These are phyloP conservation scores for Folsomia manolachei DNA, from an alignment of 2,888 invertebrate species.

Conservation along the genomic window DNA sequence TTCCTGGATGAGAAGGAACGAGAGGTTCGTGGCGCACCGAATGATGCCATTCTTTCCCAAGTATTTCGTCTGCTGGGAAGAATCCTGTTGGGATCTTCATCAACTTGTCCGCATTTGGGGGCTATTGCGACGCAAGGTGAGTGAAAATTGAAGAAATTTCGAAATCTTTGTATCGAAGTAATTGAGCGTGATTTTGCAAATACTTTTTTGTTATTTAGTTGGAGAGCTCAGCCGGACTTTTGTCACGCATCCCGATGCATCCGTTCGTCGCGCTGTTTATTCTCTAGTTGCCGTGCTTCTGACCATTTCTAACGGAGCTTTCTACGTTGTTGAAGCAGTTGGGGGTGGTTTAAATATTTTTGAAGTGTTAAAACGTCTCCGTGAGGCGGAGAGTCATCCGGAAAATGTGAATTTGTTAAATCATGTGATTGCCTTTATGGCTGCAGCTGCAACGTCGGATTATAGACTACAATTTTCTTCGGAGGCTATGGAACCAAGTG, in stretches of 20 bases:
- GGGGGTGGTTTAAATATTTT: slow-evolving; percentile 27
- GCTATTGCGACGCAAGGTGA: slow-evolving; percentile 43
- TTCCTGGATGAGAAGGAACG: slow-evolving; percentile 25
- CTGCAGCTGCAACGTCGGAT: not conserved
- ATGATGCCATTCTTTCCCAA: slow-evolving; percentile 37
- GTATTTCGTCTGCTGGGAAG: slow-evolving; percentile 39
- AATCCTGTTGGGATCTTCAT: slow-evolving; percentile 38
- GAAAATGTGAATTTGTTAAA: slow-evolving; percentile 28
- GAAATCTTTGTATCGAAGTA: not conserved
- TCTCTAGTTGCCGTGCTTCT: slow-evolving; percentile 36
- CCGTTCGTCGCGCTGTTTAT: slow-evolving; percentile 40
- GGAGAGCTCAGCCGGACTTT: slow-evolving; percentile 39
- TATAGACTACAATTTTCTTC: not conserved
- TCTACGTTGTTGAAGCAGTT: slow-evolving; percentile 42
- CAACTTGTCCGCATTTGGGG: slow-evolving; percentile 41
- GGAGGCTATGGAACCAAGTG: too few relatives aligned
- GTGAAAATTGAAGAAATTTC: not conserved
- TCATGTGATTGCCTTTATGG: not conserved
- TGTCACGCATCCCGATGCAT: slow-evolving; percentile 32
- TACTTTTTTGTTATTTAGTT: slow-evolving; percentile 29
- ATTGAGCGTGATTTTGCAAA: too few relatives aligned
- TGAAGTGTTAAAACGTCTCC: slow-evolving; percentile 20
- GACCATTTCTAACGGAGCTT: slow-evolving; percentile 39
- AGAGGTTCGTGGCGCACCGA: slow-evolving; percentile 18
- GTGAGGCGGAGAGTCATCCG: slow-evolving; percentile 26